phyloP scores from a whole-genome alignment of 2,888 invertebrate species.

The Euplexia lucipara region DNA sequence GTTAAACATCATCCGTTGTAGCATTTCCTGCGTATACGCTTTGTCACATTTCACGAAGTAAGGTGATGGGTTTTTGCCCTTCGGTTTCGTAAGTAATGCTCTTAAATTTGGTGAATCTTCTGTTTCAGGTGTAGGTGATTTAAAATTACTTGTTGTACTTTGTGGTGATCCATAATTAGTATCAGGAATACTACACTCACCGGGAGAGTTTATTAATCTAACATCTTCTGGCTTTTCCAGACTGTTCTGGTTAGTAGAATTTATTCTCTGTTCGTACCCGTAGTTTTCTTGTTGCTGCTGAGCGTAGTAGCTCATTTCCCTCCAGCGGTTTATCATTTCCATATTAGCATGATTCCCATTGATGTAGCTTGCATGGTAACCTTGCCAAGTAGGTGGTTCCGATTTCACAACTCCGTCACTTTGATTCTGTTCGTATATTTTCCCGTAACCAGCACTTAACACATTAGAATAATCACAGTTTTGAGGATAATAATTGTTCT shows the following conservation, averaged over 20 bases:
- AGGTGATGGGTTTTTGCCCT: slow-evolving; percentile 74
- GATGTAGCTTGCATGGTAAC: slow-evolving; percentile 75
- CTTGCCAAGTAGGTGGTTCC: slow-evolving; percentile 81
- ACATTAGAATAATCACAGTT: slow-evolving; percentile 76
- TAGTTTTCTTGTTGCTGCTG: slow-evolving; percentile 79
- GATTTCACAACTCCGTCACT: slow-evolving; percentile 76
- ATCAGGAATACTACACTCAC: slow-evolving; percentile 81
- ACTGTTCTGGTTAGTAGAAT: slow-evolving; percentile 66
- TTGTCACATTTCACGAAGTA: slow-evolving; percentile 78
- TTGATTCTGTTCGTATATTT: slow-evolving; percentile 70
- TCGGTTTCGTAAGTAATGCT: slow-evolving; percentile 88
- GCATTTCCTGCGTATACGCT: slow-evolving; percentile 75
- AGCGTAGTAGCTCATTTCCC: slow-evolving; percentile 80
- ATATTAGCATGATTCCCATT: slow-evolving; percentile 72
- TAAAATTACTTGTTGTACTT: slow-evolving; percentile 77
- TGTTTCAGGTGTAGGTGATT: slow-evolving; percentile 76
- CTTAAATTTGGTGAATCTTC: slow-evolving; percentile 91
- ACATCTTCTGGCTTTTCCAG: slow-evolving; percentile 76
- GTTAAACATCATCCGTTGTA: slow-evolving; percentile 78
- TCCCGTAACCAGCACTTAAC: slow-evolving; percentile 71
- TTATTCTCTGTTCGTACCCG: slow-evolving; percentile 74
- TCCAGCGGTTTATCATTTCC: slow-evolving; percentile 83
- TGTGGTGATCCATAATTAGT: slow-evolving; percentile 84
- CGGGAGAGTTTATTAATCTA: slow-evolving; percentile 80
- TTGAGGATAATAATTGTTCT: slow-evolving; percentile 76